These are phyloP conservation scores for Diachasma alloeum DNA, from an alignment of 1,140 invertebrate species.

Conservation along the genomic window DNA sequence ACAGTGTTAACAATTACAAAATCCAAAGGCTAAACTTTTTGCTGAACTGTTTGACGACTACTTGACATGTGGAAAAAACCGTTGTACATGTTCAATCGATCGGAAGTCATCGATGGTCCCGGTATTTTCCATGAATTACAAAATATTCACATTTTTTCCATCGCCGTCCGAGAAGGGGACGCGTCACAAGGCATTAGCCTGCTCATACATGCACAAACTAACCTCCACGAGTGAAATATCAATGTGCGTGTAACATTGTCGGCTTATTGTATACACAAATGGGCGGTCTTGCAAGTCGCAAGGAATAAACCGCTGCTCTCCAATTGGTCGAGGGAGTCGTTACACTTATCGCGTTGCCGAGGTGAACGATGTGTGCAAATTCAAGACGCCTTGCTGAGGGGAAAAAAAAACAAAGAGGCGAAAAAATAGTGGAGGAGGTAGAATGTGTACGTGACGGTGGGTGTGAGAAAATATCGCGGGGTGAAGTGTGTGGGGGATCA, in stretches of 20 bases:
- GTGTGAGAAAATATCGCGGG: constrained; percentile 21
- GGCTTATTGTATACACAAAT: constrained; percentile 47
- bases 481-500: neutral
- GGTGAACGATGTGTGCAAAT: constrained; percentile 19
- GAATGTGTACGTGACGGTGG: neutral
- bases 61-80: too few relatives aligned
- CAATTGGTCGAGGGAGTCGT: constrained; percentile 54
- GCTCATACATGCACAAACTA: neutral
- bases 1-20: too few relatives aligned
- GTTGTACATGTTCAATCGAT: too few relatives aligned
- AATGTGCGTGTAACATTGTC: constrained; percentile 1
- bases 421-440: neutral
- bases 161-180: too few relatives aligned
- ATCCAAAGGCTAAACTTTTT: too few relatives aligned
- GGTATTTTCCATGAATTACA: too few relatives aligned
- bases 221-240: neutral
- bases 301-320: constrained; percentile 36
- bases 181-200: too few relatives aligned
- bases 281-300: constrained; percentile 44
- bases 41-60: too few relatives aligned
- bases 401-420: neutral
- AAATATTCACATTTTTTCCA: too few relatives aligned
- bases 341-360: constrained; percentile 54
- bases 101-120: too few relatives aligned
- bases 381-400: neutral